Evolutionary conservation across 1,140 invertebrate species (phyloP), one percentile per base, ranked within the genome.

Genomic region (Drosophila tristis): DNA sequence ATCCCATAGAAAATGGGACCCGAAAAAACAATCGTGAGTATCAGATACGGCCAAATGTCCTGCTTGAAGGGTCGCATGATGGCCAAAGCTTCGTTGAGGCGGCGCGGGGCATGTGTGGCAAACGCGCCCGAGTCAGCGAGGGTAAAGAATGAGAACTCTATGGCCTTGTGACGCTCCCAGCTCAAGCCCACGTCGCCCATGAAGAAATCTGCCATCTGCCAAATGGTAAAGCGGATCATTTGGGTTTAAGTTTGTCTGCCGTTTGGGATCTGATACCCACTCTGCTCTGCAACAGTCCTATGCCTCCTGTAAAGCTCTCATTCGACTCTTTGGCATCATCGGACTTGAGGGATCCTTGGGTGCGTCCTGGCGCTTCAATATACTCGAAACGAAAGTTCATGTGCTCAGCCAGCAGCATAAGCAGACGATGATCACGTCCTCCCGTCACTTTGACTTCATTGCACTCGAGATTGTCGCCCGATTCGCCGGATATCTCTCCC

Each of bases 121-220:
- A 96, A 96, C 0, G 95, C 95, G 9, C 95, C 95, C 48, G 94
- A 95, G 76, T 96, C 95, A 0, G 95, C 95, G 8, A 96, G 89
- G 1, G 95, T 96, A 47, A 95, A 92, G 78, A 96, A 96, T 0
- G 95, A 95, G 91, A 95, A 96, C 76, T 96, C 95, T 0, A 95
- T 94, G 1, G 94, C 94, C 70, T 94, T 93, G 5, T 93, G 93
- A 16, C 95, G 91, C 77, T 96, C 95, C 93, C 94, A 95, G 2
- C 95, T 95, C 60, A 96, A 93, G 0, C 94, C 94, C 5, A 95
- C 94, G 71, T 96, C 95, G 0, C 95, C 95, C 7, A 96, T 91
- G 79, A 95, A 95, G 72, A 96, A 94, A 63, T 96, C 94, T 0
- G 94, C 95, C 91, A 95, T 92, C 95, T 96, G 70, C 53, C 53